These are phyloP conservation scores for Montipora foliosa DNA, from an alignment of 64 coral and sea anemone genomes.

Conservation along the genomic window DNA sequence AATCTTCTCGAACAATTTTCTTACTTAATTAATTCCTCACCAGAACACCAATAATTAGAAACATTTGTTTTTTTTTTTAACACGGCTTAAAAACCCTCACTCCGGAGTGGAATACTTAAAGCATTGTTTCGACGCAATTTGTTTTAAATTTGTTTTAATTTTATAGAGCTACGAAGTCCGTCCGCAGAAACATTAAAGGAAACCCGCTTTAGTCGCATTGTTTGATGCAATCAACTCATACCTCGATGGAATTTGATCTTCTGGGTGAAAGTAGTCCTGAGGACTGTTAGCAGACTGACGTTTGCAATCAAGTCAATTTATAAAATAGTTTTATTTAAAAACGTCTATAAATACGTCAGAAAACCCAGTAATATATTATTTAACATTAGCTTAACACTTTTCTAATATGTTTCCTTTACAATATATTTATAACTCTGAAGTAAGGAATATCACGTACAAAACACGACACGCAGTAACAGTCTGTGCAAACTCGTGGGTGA, in stretches of 20 bases:
- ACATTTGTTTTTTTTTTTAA: too few relatives aligned
- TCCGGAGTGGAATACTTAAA: background rate
- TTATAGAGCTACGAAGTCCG: too few relatives aligned
- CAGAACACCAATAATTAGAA: too few relatives aligned
- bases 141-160: too few relatives aligned
- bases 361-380: constrained; percentile 29
- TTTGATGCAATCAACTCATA: background rate
- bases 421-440: constrained; percentile 16
- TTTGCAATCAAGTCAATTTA: background rate
- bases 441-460: background rate
- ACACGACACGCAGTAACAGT: background rate
- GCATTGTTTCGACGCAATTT: too few relatives aligned
- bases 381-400: background rate
- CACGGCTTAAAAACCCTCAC: too few relatives aligned
- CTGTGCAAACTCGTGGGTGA: background rate
- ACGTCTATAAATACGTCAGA: constrained; percentile 6
- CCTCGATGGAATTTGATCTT: too few relatives aligned
- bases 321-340: constrained; percentile 46
- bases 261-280: too few relatives aligned
- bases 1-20: background rate
- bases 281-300: too few relatives aligned
- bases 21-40: too few relatives aligned
- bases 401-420: background rate
- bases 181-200: background rate
- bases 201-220: background rate